A percentile compares a stretch with the other conserved stretches of the same genome.
Evolutionary conservation across 2,113 vertebrate species (phyloP).

Genomic region (Peromyscus maniculatus): DNA sequence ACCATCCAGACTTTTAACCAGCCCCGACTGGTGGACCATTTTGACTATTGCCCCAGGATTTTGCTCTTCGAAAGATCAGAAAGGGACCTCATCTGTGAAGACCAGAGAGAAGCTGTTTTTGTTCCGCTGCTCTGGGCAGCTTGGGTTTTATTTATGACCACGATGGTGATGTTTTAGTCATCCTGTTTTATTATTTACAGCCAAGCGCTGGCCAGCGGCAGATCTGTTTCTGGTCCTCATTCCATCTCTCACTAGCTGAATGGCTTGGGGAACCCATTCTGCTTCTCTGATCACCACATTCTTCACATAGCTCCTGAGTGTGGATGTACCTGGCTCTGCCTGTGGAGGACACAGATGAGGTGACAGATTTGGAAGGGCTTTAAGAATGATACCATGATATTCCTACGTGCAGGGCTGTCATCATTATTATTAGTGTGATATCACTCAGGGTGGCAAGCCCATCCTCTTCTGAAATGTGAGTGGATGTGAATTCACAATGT

Average conservation of each 20-base stretch:
- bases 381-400: conserved; percentile 28
- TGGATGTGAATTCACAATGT: background rate
- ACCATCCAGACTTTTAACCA: background rate
- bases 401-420: conserved; percentile 12
- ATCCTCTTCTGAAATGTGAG: conserved; percentile 56
- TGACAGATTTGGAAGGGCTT: conserved; percentile 59
- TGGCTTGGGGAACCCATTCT: conserved; percentile 52
- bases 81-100: background rate
- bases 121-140: background rate
- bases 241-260: conserved; percentile 40
- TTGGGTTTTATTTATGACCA: conserved; percentile 52
- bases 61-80: background rate
- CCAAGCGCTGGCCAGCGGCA: background rate
- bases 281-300: conserved; percentile 56
- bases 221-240: conserved; percentile 54
- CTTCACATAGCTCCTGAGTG: conserved; percentile 1
- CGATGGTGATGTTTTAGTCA: conserved; percentile 23
- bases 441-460: conserved; percentile 22
- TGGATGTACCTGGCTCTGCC: conserved; percentile 23
- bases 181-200: conserved; percentile 55
- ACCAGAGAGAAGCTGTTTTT: conserved; percentile 50
- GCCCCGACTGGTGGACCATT: background rate
- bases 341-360: conserved; percentile 15
- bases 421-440: conserved; percentile 57
- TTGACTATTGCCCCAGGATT: background rate